A percentile compares a stretch with the other conserved stretches of the same genome.
Conservation (phyloP, 1,140 invertebrate species). For the Arion vulgaris region DNA sequence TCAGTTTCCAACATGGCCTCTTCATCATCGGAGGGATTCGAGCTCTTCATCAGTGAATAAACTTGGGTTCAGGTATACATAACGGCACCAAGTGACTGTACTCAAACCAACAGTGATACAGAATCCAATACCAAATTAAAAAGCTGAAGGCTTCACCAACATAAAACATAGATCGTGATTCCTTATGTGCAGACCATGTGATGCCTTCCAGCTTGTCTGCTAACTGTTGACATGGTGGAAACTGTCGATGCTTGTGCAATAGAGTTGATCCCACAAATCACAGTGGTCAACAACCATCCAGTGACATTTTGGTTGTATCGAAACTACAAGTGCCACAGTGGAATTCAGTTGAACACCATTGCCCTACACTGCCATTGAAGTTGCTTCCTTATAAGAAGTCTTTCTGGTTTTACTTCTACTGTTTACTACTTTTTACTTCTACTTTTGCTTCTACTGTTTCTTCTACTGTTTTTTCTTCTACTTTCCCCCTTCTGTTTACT, state of each 20-base stretch:
- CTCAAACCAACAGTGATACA: slow-evolving; percentile 21
- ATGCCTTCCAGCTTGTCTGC: not conserved
- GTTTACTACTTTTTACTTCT: too few relatives aligned
- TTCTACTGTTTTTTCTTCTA: too few relatives aligned
- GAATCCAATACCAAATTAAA: slow-evolving; percentile 18
- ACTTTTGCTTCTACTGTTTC: too few relatives aligned
- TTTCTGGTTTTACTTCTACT: too few relatives aligned
- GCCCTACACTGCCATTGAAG: too few relatives aligned
- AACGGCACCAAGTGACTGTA: not conserved
- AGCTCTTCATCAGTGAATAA: slow-evolving; percentile 86
- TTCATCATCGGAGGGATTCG: slow-evolving; percentile 77
- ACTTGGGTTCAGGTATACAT: slow-evolving; percentile 74
- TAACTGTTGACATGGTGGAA: not conserved
- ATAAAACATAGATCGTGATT: not conserved
- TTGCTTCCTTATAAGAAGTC: too few relatives aligned
- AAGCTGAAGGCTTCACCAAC: not conserved
- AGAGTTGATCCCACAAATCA: not conserved
- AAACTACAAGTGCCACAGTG: slow-evolving; percentile 6
- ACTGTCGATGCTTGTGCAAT: not conserved
- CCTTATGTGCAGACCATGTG: not conserved
- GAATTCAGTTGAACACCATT: too few relatives aligned
- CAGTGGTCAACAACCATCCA: not conserved
- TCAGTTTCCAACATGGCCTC: slow-evolving; percentile 74
- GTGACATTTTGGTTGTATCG: slow-evolving; percentile 16
- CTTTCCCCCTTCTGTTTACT: too few relatives aligned